Conservation (phyloP, 2,113 vertebrate genomes). For the Blennius ocellaris region DNA sequence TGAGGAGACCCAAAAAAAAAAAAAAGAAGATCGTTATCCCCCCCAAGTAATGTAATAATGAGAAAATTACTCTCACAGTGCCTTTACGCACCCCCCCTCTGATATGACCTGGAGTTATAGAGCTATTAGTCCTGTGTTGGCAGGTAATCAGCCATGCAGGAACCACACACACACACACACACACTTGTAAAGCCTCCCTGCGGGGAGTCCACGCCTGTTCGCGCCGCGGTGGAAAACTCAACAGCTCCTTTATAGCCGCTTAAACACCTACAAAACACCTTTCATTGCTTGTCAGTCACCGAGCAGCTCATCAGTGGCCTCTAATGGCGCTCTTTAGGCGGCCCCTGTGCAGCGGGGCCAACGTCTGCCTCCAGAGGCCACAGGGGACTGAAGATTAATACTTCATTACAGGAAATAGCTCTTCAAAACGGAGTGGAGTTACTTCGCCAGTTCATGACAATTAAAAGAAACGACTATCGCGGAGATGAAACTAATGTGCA, state of each 20-base stretch:
- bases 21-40: background rate
- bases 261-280: conserved; percentile 54
- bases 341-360: background rate
- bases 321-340: conserved; percentile 2
- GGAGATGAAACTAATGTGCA: too few species aligned
- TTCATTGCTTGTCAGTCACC: conserved; percentile 33
- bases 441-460: too few species aligned
- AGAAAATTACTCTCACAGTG: conserved; percentile 34
- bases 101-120: conserved; percentile 25
- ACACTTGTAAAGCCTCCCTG: conserved; percentile 45
- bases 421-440: too few species aligned
- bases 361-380: background rate
- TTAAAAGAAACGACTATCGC: too few species aligned
- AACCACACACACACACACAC: conserved; percentile 25
- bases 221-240: conserved; percentile 56
- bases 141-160: conserved; percentile 41
- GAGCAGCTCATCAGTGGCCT: conserved; percentile 5
- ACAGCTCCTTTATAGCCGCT: conserved; percentile 52
- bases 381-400: background rate
- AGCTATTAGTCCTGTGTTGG: conserved; percentile 39
- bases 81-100: conserved; percentile 28
- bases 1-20: conserved; percentile 59
- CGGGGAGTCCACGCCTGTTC: conserved; percentile 52
- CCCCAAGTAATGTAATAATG: conserved; percentile 9
- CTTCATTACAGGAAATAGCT: too few species aligned